These are phyloP conservation scores for Myopa testacea DNA, from an alignment of 2,888 invertebrate genomes.

Conservation along the genomic window DNA sequence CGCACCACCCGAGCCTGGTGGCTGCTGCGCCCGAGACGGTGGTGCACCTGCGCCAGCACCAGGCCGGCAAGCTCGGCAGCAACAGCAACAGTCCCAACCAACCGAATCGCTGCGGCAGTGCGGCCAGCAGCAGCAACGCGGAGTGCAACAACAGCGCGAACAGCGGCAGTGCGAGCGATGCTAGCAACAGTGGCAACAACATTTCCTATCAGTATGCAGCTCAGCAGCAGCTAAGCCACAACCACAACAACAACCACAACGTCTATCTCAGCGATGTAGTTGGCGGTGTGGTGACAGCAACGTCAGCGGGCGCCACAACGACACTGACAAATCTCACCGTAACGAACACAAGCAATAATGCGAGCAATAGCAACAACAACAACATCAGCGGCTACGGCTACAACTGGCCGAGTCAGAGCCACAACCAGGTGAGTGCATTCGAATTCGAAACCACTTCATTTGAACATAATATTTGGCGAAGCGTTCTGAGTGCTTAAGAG, in stretches of 20 bases:
- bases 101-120: slow-evolving; percentile 56
- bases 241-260: slow-evolving; percentile 43
- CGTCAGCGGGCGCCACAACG: slow-evolving; percentile 40
- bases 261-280: slow-evolving; percentile 49
- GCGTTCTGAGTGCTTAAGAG: neutral
- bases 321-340: slow-evolving; percentile 45
- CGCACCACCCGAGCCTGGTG: slow-evolving; percentile 65
- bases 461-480: too few relatives aligned
- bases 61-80: slow-evolving; percentile 49
- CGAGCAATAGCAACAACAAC: slow-evolving; percentile 47
- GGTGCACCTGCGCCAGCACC: slow-evolving; percentile 55
- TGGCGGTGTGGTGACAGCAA: slow-evolving; percentile 31
- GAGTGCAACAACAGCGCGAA: slow-evolving; percentile 53
- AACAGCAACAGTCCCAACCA: slow-evolving; percentile 64
- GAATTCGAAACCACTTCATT: neutral
- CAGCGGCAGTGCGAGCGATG: slow-evolving; percentile 42
- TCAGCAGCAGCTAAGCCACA: slow-evolving; percentile 9
- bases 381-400: slow-evolving; percentile 59
- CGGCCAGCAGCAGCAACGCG: slow-evolving; percentile 58
- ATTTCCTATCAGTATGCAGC: slow-evolving; percentile 22
- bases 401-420: slow-evolving; percentile 63
- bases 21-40: slow-evolving; percentile 46
- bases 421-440: slow-evolving; percentile 62
- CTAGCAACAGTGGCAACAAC: slow-evolving; percentile 48
- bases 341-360: slow-evolving; percentile 49